A percentile compares a stretch with the other conserved stretches of the same genome.
Conservation (phyloP, 2,113 vertebrate species). For the Gila orcuttii region DNA sequence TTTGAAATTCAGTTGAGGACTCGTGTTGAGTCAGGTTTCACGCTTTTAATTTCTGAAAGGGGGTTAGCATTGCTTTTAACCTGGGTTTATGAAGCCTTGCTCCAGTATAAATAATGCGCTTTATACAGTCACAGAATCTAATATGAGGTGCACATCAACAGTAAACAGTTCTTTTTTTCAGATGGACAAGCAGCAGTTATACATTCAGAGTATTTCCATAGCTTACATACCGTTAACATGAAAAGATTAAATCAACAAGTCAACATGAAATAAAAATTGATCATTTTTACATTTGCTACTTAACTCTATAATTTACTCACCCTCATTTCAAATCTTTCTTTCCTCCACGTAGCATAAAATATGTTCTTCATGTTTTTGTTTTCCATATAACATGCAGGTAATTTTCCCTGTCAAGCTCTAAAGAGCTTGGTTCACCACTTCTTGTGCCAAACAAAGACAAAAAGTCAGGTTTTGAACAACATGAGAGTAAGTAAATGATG, state of each 20-base stretch:
- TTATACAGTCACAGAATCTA: not conserved
- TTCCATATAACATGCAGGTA: not conserved
- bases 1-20: not conserved
- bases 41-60: not conserved
- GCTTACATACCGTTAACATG: not conserved
- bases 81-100: not conserved
- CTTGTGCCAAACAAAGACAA: not conserved
- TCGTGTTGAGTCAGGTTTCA: not conserved
- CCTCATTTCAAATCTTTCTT: too few relatives aligned
- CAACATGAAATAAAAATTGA: not conserved
- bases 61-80: constrained; percentile 12
- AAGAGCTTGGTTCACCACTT: not conserved
- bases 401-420: not conserved
- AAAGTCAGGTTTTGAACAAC: not conserved
- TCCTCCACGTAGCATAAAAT: too few relatives aligned
- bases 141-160: not conserved
- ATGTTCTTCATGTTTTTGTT: not conserved
- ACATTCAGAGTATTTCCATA: not conserved
- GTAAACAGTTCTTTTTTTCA: not conserved
- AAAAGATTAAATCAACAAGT: not conserved
- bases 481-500: not conserved
- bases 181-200: not conserved
- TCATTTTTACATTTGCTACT: not conserved
- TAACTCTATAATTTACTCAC: not conserved
- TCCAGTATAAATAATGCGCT: not conserved